Base-by-base conservation (phyloP, 2,113 vertebrate genomes). In the Festucalex cinctus region DNA sequence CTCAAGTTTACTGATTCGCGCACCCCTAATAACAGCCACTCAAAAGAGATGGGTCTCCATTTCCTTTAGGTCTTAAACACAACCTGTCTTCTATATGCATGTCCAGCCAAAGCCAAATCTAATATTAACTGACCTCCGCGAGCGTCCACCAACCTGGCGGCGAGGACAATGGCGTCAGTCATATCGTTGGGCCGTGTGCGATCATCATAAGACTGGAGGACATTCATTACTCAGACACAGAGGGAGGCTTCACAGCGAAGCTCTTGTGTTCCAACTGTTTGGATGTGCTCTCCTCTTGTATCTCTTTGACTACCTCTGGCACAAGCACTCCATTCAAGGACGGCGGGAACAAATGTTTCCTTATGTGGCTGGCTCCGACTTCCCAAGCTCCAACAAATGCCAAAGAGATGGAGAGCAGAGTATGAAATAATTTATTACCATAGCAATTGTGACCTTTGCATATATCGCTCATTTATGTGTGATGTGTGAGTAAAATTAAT, bases 301-400 rank as follows among this genome's bases (percentile, higher is more conserved):
- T 85, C 87, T 91, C 88, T 91, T 83, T 86, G 83, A 85, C 91
- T 82, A 92, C 91, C 89, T 92, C 88, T 89, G 69, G 92, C 92
- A 97, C 94, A 95, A 94, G 93, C 57, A 93, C 93, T 88, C 94
- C 83, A 95, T 96, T 95, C 93, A 96, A 91, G 88, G 89, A 85
- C 82, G 78, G 83, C 71, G 87, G 90, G 93, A 95, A 96, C 94
- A 96, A 97, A 95, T 83, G 93, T 85, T 93, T 94, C 94, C 94
- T 95, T 95, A 96, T 95, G 92, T 87, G 66, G 91, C 88, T 87
- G 66, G 91, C 88, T 90, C 90, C 85, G 78, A 78, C 83, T 86
- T 83, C 73, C 61, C 75, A 24, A 87, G 77, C 83, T 75, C 85
- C 70, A 86, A 77, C 44, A 85, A 78, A 76, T 66, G 74, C 65